A percentile compares a stretch with the other conserved stretches of the same genome.
phyloP scores from a whole-genome alignment of 1,140 invertebrate genomes.

The Cydia splendana region DNA sequence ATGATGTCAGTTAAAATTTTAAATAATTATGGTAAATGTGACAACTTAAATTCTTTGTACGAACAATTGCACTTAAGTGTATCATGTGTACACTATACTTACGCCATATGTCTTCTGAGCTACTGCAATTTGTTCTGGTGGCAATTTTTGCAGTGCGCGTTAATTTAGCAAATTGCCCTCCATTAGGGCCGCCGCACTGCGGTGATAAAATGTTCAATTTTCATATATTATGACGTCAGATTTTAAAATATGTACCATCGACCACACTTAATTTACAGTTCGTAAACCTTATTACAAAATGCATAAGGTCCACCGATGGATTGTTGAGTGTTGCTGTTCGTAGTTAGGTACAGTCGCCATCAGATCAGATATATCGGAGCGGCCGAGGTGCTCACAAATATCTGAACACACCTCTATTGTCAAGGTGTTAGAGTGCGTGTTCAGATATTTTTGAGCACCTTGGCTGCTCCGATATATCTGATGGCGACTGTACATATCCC shows the following conservation, averaged over 20 bases:
- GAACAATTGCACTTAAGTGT: not conserved
- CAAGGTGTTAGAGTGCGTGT: too few species aligned
- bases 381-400: too few species aligned
- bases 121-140: not conserved
- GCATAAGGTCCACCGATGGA: too few species aligned
- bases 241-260: not conserved
- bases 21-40: not conserved
- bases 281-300: too few species aligned
- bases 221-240: not conserved
- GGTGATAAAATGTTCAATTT: not conserved
- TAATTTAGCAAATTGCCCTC: conserved; percentile 9
- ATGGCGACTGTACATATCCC: too few species aligned
- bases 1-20: not conserved
- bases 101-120: not conserved
- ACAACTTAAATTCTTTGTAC: not conserved
- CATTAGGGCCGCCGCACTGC: not conserved
- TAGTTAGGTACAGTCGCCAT: too few species aligned
- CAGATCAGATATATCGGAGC: too few species aligned
- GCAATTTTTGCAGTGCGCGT: conserved; percentile 12
- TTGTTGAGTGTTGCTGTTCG: too few species aligned
- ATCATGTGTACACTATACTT: not conserved
- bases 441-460: too few species aligned
- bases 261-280: too few species aligned
- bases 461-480: too few species aligned
- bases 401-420: too few species aligned